Evolutionary conservation across 2,888 invertebrate genomes (phyloP), one percentile per base, ranked within the genome.

Genomic region (Phyllotreta cruciferae): DNA sequence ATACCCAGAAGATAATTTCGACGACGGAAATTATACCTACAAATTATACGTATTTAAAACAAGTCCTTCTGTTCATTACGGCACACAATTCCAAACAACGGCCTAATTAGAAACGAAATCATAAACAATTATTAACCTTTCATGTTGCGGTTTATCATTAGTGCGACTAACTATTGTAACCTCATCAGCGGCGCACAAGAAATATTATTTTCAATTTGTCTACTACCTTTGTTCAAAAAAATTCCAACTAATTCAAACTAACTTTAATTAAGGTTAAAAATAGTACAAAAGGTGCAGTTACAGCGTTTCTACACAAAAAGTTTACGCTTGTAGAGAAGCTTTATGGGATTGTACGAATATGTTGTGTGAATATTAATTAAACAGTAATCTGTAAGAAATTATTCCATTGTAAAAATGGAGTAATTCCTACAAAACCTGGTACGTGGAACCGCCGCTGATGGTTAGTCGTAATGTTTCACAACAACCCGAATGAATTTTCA

Each of bases 401-500:
- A 24, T 24, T 24, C 24, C 24, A n/a, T 13, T n/a, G 24, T n/a
- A n/a, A 49, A 36, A 49, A 49, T 13, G 34, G 36, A n/a, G 10
- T 8, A 14, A 8, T 49, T 6, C 49, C 3, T 49, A 36, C 38
- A 37, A 37, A 37, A 14, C 3, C 8, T 36, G 37, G 38, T 37
- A 14, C 7, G 37, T 11, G 11, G 13, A 14, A 52, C 52, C 52
- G 52, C 6, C 38, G 37, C 52, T 52, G 50, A 10, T n/a, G 6
- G 10, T 50, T 50, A 8, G 1, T 3, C 36, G 52, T 52, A 13
- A 37, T 52, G 37, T 14, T 52, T 37, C 7, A 50, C 50, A 50
- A 50, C 37, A 50, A 5, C 13, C 55, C 50, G 62, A 64, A 63
- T 61, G 62, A 42, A 60, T 61, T 64, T 67, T 67, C 42, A 52